phyloP scores from a whole-genome alignment of 2,113 vertebrate genomes.

The Ophiodon elongatus region DNA sequence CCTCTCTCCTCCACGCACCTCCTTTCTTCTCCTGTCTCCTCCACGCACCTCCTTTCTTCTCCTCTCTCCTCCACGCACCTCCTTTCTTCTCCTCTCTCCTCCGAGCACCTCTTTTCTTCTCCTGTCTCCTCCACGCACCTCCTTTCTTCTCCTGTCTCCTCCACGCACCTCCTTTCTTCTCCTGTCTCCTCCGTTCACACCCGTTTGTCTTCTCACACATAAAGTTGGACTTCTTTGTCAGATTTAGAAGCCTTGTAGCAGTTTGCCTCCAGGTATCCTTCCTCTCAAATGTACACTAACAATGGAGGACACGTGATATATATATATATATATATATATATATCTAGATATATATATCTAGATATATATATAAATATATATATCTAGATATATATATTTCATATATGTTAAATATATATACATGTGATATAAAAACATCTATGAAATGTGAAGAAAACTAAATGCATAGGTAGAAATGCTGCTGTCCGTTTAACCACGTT shows the following conservation, averaged over 20 bases:
- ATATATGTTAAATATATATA: background rate
- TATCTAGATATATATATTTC: no score
- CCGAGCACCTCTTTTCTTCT: conserved; percentile 43
- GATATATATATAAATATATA: no score
- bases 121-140: conserved; percentile 17
- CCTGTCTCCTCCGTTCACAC: conserved; percentile 19
- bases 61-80: conserved; percentile 1
- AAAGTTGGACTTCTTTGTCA: background rate
- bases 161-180: conserved; percentile 36
- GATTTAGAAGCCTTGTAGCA: background rate
- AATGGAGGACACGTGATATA: no score
- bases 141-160: no score
- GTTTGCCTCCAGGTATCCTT: background rate
- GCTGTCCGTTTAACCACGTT: no score
- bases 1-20: conserved; percentile 1
- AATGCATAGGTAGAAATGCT: background rate
- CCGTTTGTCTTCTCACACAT: background rate
- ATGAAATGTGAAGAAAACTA: background rate
- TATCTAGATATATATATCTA: no score
- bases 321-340: no score
- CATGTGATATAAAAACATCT: background rate
- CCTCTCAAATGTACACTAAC: background rate
- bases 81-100: conserved; percentile 28
- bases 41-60: conserved; percentile 45
- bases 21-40: conserved; percentile 28